Evolutionary conservation across 2,797 vertebrate species (phyloP).

Genomic region (Phoeniculus purpureus): DNA sequence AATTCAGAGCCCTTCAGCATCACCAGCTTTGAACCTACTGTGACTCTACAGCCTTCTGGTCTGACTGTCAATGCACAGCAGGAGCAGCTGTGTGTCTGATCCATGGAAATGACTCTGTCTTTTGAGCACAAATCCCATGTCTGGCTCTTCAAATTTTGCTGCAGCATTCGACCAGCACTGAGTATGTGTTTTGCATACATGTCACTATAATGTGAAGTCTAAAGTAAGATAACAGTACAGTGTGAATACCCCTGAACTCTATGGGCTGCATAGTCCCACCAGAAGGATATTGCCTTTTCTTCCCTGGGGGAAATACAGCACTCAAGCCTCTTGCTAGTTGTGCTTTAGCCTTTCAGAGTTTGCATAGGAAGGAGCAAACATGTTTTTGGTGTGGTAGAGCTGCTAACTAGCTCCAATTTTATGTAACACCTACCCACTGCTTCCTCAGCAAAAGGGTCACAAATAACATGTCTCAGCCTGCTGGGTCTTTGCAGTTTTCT

Average conservation of each 20-base stretch:
- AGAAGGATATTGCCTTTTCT: background rate
- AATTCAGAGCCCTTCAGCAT: background rate
- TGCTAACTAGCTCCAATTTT: background rate
- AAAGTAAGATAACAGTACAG: background rate
- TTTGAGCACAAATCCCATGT: background rate
- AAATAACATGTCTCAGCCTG: background rate
- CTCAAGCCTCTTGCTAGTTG: background rate
- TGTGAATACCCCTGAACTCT: background rate
- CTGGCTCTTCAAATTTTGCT: background rate
- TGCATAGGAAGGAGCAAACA: background rate
- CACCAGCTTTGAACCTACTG: background rate
- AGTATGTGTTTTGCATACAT: background rate
- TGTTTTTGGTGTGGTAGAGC: background rate
- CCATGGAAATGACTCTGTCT: background rate
- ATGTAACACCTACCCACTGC: background rate
- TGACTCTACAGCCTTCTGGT: background rate
- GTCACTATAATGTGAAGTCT: background rate
- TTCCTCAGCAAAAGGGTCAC: background rate
- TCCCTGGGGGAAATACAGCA: background rate
- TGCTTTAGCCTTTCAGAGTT: background rate
- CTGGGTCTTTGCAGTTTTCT: background rate
- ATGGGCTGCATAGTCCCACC: background rate
- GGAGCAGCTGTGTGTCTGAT: background rate
- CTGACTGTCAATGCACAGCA: background rate
- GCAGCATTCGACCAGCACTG: background rate